Evolutionary conservation across 2,888 invertebrate species (phyloP).

Genomic region (Pediacus dermestoides): DNA sequence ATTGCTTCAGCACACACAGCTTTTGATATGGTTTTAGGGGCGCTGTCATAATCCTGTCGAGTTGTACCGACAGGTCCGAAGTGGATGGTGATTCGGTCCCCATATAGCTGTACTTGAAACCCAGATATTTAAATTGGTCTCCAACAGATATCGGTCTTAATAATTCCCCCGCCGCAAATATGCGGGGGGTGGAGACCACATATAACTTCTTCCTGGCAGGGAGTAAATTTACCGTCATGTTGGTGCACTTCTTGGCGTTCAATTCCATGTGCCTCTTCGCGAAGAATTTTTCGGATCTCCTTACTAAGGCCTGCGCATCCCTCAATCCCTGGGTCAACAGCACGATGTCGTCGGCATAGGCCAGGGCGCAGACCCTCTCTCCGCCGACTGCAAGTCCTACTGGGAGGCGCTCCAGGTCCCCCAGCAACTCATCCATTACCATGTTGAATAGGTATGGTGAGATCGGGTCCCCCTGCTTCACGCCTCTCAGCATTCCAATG

Average conservation of each 20-base stretch:
- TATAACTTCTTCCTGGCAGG: neutral
- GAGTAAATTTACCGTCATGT: neutral
- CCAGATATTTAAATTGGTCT: neutral
- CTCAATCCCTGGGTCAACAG: neutral
- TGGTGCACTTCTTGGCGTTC: neutral
- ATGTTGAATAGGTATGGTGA: conserved; percentile 18
- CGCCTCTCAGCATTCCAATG: conserved; percentile 15
- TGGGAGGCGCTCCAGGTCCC: neutral
- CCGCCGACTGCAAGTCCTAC: conserved; percentile 7
- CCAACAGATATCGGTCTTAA: neutral
- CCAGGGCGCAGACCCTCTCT: conserved; percentile 5
- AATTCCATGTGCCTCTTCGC: neutral
- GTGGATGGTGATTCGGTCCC: neutral
- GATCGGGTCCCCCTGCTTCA: conserved; percentile 20
- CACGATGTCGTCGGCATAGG: conserved; percentile 19
- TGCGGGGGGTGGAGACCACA: neutral
- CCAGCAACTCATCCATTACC: conserved; percentile 14
- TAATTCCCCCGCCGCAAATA: neutral
- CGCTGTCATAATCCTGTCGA: conserved; percentile 30
- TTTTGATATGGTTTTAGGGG: conserved; percentile 44
- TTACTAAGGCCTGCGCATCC: neutral
- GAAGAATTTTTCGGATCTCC: neutral
- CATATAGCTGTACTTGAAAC: neutral
- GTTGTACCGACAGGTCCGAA: conserved; percentile 24
- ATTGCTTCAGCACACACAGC: conserved; percentile 31